These are phyloP conservation scores for Chrysotoxum bicinctum DNA, from an alignment of 2,888 invertebrate genomes.

Conservation along the genomic window DNA sequence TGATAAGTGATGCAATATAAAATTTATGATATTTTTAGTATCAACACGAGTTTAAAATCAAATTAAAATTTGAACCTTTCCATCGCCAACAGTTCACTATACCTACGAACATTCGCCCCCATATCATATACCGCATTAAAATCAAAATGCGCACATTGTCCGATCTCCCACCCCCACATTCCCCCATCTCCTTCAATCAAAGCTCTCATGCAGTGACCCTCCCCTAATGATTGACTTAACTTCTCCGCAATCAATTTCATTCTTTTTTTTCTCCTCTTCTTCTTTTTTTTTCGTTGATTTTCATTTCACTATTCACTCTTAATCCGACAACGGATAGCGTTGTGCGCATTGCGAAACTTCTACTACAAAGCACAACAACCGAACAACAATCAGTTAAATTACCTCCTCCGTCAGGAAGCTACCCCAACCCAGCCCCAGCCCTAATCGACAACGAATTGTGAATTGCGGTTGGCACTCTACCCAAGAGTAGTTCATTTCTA, in stretches of 20 bases:
- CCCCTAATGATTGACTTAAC: conserved; percentile 68
- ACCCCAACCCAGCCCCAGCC: conserved; percentile 53
- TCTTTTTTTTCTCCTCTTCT: conserved; percentile 32
- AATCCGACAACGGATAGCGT: conserved; percentile 67
- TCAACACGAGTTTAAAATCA: conserved; percentile 6
- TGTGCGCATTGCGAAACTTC: conserved; percentile 71
- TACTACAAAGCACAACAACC: conserved; percentile 70
- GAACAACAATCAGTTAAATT: conserved; percentile 69
- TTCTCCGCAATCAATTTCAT: conserved; percentile 69
- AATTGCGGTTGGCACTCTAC: conserved; percentile 53
- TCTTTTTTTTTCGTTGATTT: conserved; percentile 46
- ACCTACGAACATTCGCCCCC: conserved; percentile 26
- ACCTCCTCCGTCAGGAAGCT: conserved; percentile 63
- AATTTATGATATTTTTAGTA: conserved; percentile 3
- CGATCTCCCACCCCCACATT: background rate
- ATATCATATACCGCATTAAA: conserved; percentile 3
- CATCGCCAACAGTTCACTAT: conserved; percentile 16
- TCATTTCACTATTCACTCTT: conserved; percentile 70
- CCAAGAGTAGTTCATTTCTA: conserved; percentile 58
- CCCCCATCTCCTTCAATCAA: conserved; percentile 18
- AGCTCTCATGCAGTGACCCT: conserved; percentile 45
- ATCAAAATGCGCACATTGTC: conserved; percentile 67
- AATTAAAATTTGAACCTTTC: conserved; percentile 3
- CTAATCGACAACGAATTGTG: conserved; percentile 46
- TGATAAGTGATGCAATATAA: conserved; percentile 1